phyloP scores from a whole-genome alignment of 2,888 invertebrate species.

The Meloe dianella region DNA sequence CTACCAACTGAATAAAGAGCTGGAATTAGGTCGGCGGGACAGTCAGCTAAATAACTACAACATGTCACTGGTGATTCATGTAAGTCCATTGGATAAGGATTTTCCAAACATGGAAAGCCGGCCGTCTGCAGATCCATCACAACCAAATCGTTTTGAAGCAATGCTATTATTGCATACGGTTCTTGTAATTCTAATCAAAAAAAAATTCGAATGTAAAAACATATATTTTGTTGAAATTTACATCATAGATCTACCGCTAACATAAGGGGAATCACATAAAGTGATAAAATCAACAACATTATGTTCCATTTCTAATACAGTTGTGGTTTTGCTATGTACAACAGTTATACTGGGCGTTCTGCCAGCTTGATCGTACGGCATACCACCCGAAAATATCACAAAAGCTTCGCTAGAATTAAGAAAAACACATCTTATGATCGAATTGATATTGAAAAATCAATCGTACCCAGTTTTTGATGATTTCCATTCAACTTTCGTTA shows the following conservation, averaged over 20 bases:
- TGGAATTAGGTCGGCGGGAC: constrained; percentile 96
- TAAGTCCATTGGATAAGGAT: constrained; percentile 99
- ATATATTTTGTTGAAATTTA: no score
- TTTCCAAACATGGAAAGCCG: constrained; percentile 98
- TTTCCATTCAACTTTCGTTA: constrained; percentile 96
- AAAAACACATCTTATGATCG: constrained; percentile 18
- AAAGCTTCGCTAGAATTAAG: constrained; percentile 79
- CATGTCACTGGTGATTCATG: constrained; percentile 99
- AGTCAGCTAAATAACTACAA: constrained; percentile 96
- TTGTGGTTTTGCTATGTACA: constrained; percentile 94
- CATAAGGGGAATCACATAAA: constrained; percentile 93
- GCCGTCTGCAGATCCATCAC: constrained; percentile 94
- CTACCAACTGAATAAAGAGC: constrained; percentile 96
- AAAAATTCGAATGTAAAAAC: constrained; percentile 13
- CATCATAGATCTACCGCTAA: constrained; percentile 73
- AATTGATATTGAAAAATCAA: constrained; percentile 17
- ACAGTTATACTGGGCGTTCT: constrained; percentile 94
- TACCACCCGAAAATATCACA: constrained; percentile 96
- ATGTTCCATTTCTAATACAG: constrained; percentile 99
- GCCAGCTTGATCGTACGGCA: constrained; percentile 88
- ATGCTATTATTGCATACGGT: constrained; percentile 96
- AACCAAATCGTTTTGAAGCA: constrained; percentile 97
- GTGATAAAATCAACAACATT: constrained; percentile 96
- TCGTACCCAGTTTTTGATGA: constrained; percentile 81
- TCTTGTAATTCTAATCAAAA: constrained; percentile 86